Conservation (phyloP, 2,888 invertebrate species). For the Copidosoma aretas region DNA sequence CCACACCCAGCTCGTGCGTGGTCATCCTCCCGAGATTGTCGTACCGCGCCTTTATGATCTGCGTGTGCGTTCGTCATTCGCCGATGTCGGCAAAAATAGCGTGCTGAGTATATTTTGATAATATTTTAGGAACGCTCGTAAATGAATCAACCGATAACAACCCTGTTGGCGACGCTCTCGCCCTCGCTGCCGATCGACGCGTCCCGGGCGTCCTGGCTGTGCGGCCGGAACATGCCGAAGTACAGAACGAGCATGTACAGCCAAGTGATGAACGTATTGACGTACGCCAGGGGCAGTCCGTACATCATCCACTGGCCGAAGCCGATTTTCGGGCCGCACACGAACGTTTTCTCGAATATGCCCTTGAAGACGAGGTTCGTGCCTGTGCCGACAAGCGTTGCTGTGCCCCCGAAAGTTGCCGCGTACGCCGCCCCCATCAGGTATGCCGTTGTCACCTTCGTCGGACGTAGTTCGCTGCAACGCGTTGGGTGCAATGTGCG, state of each 20-base stretch:
- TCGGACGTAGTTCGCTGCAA: constrained; percentile 36
- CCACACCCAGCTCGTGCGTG: constrained; percentile 61
- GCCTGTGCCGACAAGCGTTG: constrained; percentile 62
- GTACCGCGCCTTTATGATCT: constrained; percentile 61
- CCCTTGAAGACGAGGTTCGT: constrained; percentile 62
- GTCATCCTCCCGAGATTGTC: constrained; percentile 62
- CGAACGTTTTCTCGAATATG: constrained; percentile 51
- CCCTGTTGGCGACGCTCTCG: constrained; percentile 52
- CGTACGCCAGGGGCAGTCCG: constrained; percentile 62
- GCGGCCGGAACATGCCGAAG: constrained; percentile 52
- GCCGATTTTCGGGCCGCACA: constrained; percentile 54
- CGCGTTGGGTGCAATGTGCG: no score
- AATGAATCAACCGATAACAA: constrained; percentile 25
- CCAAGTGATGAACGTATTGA: constrained; percentile 62
- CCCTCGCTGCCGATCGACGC: constrained; percentile 52
- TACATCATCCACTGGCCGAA: constrained; percentile 64
- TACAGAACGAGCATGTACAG: constrained; percentile 61
- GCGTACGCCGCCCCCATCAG: constrained; percentile 56
- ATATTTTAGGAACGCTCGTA: no score
- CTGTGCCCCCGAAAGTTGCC: constrained; percentile 61
- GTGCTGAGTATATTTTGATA: no score
- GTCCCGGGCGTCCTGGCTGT: constrained; percentile 47
- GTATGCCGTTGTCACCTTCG: constrained; percentile 53
- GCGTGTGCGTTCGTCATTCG: no score
- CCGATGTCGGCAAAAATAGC: no score